Evolutionary conservation across 2,113 vertebrate species (phyloP).

Genomic region (Podocnemis expansa): DNA sequence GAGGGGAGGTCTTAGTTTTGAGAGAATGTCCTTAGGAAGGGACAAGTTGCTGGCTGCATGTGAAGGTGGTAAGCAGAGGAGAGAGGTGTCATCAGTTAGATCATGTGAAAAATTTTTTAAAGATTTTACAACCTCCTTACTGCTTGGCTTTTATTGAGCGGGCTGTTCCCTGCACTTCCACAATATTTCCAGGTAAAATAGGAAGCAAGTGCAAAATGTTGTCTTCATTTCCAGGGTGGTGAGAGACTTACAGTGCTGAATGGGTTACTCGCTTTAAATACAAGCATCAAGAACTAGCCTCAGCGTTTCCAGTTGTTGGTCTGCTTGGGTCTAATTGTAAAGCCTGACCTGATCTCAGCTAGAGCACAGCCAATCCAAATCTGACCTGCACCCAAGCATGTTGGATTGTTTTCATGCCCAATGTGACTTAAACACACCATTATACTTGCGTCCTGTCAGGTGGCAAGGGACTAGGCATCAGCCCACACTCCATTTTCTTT

Average conservation of each 20-base stretch:
- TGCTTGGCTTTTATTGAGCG: not conserved
- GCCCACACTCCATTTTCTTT: not conserved
- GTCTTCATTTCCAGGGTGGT: not conserved
- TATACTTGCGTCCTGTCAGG: not conserved
- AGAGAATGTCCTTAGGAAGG: not conserved
- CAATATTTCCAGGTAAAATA: not conserved
- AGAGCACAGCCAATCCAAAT: not conserved
- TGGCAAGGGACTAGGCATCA: not conserved
- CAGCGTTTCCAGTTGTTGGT: accelerated
- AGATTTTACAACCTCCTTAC: not conserved
- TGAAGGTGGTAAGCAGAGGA: not conserved
- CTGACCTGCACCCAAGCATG: not conserved
- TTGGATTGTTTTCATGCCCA: not conserved
- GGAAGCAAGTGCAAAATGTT: not conserved
- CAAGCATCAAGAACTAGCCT: not conserved
- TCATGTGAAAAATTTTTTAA: not conserved
- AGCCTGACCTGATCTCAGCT: not conserved
- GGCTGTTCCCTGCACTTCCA: not conserved
- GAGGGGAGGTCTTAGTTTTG: not conserved
- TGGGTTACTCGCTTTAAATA: not conserved
- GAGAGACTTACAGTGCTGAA: not conserved
- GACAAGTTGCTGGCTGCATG: not conserved
- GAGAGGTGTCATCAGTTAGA: not conserved
- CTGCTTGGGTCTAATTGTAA: not conserved
- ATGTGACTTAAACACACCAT: not conserved